Conservation (phyloP, 2,797 vertebrate species). For the Anas bahamensis region DNA sequence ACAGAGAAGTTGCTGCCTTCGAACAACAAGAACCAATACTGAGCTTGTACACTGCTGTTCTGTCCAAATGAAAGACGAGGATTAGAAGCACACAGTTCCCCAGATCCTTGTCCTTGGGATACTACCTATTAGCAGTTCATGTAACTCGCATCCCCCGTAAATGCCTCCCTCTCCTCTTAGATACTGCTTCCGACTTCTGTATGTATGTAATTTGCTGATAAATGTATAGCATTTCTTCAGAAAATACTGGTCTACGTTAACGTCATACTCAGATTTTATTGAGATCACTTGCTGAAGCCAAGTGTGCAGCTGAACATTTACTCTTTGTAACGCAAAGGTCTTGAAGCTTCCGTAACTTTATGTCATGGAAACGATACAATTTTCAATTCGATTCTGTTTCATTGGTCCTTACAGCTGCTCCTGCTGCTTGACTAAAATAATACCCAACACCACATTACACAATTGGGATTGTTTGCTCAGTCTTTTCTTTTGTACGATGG, state of each 20-base stretch:
- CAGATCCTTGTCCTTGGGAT: not conserved
- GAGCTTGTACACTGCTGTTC: not conserved
- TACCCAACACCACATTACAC: constrained; percentile 1
- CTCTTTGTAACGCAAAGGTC: not conserved
- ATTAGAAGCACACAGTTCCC: not conserved
- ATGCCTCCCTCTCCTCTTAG: not conserved
- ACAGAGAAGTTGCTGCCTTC: constrained; percentile 42
- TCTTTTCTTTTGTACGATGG: constrained; percentile 1
- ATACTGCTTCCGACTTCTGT: not conserved
- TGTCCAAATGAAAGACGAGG: not conserved
- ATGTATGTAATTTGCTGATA: not conserved
- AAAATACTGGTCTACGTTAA: not conserved
- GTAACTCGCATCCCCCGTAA: not conserved
- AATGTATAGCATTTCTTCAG: not conserved
- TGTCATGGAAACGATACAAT: not conserved
- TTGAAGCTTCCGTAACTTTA: not conserved
- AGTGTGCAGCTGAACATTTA: not conserved
- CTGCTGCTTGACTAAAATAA: constrained; percentile 25
- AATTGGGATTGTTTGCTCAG: not conserved
- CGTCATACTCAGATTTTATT: not conserved
- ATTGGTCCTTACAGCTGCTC: constrained; percentile 8
- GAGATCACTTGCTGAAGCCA: not conserved
- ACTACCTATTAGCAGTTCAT: not conserved
- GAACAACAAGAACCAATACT: constrained; percentile 15
- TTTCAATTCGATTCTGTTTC: constrained; percentile 2